phyloP scores from a whole-genome alignment of 53 echinoderm and acorn worm species.

The Hippasteria phrygiana region DNA sequence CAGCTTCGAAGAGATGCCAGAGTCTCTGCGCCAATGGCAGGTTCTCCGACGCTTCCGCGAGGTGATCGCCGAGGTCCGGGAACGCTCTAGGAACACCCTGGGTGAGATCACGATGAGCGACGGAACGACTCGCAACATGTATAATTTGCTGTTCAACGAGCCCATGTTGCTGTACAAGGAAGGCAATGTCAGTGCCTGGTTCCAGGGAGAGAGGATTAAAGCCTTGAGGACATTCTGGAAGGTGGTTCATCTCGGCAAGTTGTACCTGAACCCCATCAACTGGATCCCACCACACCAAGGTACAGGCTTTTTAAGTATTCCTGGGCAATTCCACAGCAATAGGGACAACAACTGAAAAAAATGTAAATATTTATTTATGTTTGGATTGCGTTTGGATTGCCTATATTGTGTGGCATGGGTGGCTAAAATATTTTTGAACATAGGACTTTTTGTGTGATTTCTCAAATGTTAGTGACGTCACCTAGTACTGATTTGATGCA shows the following conservation, averaged over 20 bases:
- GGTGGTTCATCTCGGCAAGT: neutral
- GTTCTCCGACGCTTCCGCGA: neutral
- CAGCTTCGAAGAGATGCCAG: conserved; percentile 40
- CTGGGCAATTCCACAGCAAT: too few species aligned
- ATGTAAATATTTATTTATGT: too few species aligned
- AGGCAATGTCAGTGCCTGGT: conserved; percentile 25
- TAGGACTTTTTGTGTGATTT: too few species aligned
- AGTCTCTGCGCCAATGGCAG: neutral
- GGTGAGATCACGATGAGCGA: conserved; percentile 42
- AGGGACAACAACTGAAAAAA: too few species aligned
- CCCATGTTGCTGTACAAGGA: conserved; percentile 45
- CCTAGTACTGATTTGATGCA: too few species aligned
- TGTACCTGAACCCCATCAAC: conserved; percentile 52
- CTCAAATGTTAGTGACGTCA: too few species aligned
- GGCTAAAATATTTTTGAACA: too few species aligned
- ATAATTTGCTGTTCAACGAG: conserved; percentile 31
- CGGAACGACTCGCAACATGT: conserved; percentile 37
- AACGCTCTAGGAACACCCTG: conserved; percentile 28
- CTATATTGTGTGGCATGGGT: too few species aligned
- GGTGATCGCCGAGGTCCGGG: conserved; percentile 32
- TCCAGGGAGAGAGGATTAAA: conserved; percentile 19
- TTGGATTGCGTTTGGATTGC: too few species aligned
- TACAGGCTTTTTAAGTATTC: too few species aligned
- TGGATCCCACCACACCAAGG: conserved; percentile 83
- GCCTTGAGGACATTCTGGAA: conserved; percentile 17